A percentile compares a stretch with the other conserved stretches of the same genome.
Conservation (phyloP, 2,113 vertebrate species). For the Herpailurus yagouaroundi region DNA sequence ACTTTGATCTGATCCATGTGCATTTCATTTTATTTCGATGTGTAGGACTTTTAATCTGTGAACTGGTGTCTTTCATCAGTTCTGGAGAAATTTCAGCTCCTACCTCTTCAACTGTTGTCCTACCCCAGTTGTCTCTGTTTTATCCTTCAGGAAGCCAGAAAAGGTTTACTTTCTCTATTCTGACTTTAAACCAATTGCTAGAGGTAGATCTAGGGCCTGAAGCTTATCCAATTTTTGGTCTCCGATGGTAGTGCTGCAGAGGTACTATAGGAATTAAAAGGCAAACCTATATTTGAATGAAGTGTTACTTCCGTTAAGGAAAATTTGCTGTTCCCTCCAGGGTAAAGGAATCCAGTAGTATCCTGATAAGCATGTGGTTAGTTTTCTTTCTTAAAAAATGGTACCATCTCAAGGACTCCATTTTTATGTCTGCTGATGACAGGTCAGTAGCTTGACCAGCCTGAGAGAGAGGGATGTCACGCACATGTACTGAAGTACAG, state of each 20-base stretch:
- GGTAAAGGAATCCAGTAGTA: neutral
- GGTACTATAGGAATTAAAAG: neutral
- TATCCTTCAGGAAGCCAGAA: neutral
- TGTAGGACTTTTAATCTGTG: neutral
- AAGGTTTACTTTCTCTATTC: neutral
- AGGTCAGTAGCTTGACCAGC: neutral
- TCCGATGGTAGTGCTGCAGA: neutral
- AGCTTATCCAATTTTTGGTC: neutral
- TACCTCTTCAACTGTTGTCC: neutral
- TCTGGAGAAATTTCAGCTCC: neutral
- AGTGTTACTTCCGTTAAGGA: neutral
- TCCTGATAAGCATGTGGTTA: neutral
- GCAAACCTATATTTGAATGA: neutral
- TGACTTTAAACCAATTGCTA: neutral
- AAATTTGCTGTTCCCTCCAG: neutral
- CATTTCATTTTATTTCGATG: neutral
- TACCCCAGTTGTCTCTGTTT: neutral
- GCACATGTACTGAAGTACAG: neutral
- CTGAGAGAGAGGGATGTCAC: neutral
- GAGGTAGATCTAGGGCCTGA: neutral
- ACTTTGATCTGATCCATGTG: neutral
- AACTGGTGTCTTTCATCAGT: neutral
- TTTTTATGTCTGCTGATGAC: neutral
- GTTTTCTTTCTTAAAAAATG: neutral
- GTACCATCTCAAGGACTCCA: neutral